Evolutionary conservation across 2,113 vertebrate genomes (phyloP), one percentile per base, ranked within the genome.

Genomic region (Harpagus bidentatus): DNA sequence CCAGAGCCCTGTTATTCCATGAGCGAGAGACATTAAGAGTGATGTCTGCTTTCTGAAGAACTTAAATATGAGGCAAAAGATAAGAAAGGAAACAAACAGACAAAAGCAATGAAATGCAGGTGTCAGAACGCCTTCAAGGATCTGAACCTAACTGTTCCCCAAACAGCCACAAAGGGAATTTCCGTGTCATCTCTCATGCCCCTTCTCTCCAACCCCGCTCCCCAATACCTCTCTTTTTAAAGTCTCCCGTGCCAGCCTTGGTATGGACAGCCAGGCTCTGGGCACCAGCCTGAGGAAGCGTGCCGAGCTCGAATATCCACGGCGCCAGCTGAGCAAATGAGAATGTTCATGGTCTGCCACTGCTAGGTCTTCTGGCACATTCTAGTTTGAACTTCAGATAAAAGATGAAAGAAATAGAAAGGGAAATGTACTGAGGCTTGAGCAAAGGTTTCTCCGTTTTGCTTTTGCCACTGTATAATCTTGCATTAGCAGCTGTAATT

Each of bases 401-500:
- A 96, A 94, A 85, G 81, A 83, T 86, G 83, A 86, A 91, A 94
- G 83, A 42, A 95, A 78, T 80, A 66, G 85, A 63, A 72, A 82
- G 71, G 88, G 94, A 93, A 96, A 63, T n/a, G 86, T 82, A 74
- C 40, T 17, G 93, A 95, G 91, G 80, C 82, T 72, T 73, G 56
- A 94, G 96, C 81, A 76, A 72, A 88, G 45, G 50, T 74, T 69
- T 89, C 45, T 72, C 82, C 48, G 26, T 93, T 97, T 95, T 61
- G 55, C 93, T 92, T 94, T 80, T 58, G 87, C 76, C 48, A 6
- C 70, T 63, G 94, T 86, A 93, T 87, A 84, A 92, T 90, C 90
- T 92, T 91, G 66, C 86, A 81, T 96, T 97, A 93, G 96, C 86
- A 95, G 92, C 93, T 93, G 77, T 88, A 96, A 97, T 97, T 97